Evolutionary conservation across 37 sponge, comb jelly and placozoan genomes (phyloP), one percentile per base, ranked within the genome.

Genomic region (Halisarca cf. caerulea): DNA sequence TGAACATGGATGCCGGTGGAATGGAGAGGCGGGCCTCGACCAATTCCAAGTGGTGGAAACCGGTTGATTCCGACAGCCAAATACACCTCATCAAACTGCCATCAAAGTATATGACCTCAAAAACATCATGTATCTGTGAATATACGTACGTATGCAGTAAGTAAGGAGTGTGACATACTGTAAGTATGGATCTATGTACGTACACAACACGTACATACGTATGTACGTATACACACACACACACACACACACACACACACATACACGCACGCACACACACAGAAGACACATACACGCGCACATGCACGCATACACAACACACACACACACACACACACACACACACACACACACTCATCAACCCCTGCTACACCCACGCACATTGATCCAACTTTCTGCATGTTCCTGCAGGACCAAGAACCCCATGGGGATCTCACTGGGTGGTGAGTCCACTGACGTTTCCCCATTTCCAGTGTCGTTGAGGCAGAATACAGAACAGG

Each of bases 11-110:
- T 39, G 77, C 77, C 14, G 77, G 77, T 3, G 77, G 77, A 2
- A 40, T 4, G 42, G 77, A 44, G 43, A 74, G 43, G 17, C 2
- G 68, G 25, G 81, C 54, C 58, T 84, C 45, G 3, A 88, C 69
- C 15, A 82, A 64, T 15, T 88, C 86, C 3, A 93, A 79, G 74
- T 93, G 93, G 25, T 70, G 79, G 82, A 61, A 93, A 17, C 90
- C 90, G 58, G 82, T 40, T 4, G 30, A 8, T 61, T 93, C 90
- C 25, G 86, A 85, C 8, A 53, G 23, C 61, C 72, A 73, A 15
- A 93, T 30, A 17, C 86, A 86, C 8, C 53, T 58, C 28, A 81
- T 39, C 9, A 28, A 15, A 21, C 39, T 0, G n/a, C 70, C 35
- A 58, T 73, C 70, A 36, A 23, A 39, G 17, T 53, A 14, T 0